A percentile compares a stretch with the other conserved stretches of the same genome.
These are phyloP conservation scores for Pitta sordida DNA, from an alignment of 2,113 vertebrate genomes.

Conservation along the genomic window DNA sequence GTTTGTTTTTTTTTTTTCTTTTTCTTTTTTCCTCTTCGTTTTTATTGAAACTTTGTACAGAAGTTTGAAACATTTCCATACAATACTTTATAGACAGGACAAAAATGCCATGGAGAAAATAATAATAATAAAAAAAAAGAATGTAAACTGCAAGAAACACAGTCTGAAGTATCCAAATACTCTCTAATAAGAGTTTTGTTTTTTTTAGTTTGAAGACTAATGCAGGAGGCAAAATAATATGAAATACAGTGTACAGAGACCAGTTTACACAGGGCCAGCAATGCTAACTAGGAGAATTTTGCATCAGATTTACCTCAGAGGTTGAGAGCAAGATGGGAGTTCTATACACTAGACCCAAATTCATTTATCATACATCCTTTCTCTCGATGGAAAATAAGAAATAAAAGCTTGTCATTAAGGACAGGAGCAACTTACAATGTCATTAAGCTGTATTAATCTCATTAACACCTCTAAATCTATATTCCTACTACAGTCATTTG, in stretches of 20 bases:
- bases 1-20: background rate
- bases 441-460: slow-evolving; percentile 69
- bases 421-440: slow-evolving; percentile 72
- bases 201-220: slow-evolving; percentile 73
- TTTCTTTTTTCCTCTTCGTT: slow-evolving; percentile 39
- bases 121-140: too few species aligned
- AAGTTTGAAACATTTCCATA: slow-evolving; percentile 79
- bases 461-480: slow-evolving; percentile 72
- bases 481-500: slow-evolving; percentile 60
- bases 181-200: slow-evolving; percentile 74
- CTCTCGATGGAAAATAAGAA: slow-evolving; percentile 70
- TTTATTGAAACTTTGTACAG: slow-evolving; percentile 82
- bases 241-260: slow-evolving; percentile 71
- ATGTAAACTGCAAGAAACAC: slow-evolving; percentile 79
- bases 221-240: slow-evolving; percentile 72
- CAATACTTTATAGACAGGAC: slow-evolving; percentile 79
- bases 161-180: slow-evolving; percentile 75
- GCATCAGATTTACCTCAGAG: slow-evolving; percentile 66
- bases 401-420: slow-evolving; percentile 61
- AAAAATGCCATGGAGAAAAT: slow-evolving; percentile 77
- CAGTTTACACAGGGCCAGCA: slow-evolving; percentile 71
- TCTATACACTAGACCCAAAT: slow-evolving; percentile 72
- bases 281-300: slow-evolving; percentile 66
- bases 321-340: slow-evolving; percentile 69
- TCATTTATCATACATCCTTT: slow-evolving; percentile 69